phyloP scores from a whole-genome alignment of 2,888 invertebrate genomes.

The Blera fallax region DNA sequence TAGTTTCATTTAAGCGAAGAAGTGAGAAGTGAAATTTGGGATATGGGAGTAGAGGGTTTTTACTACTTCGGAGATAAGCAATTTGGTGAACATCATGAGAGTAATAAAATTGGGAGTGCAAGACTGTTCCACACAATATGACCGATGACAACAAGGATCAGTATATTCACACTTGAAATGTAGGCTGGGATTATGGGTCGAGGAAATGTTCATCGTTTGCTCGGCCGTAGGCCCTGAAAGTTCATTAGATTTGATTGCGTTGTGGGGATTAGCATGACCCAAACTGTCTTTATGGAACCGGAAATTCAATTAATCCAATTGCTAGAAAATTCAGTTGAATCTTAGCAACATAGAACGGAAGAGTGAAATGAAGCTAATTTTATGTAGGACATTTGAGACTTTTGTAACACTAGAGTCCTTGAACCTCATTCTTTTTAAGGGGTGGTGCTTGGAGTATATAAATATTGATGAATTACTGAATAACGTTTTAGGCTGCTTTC shows the following conservation, averaged over 20 bases:
- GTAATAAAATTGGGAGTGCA: slow-evolving; percentile 41
- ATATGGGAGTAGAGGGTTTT: background rate
- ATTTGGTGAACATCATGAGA: slow-evolving; percentile 47
- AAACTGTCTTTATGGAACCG: background rate
- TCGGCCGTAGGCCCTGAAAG: background rate
- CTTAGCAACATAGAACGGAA: background rate
- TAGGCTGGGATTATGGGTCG: background rate
- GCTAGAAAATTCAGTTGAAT: background rate
- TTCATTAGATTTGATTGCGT: slow-evolving; percentile 42
- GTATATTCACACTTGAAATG: background rate
- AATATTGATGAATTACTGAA: background rate
- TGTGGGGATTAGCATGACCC: slow-evolving; percentile 6
- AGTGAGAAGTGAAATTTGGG: background rate
- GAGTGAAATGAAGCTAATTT: background rate
- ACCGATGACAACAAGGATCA: slow-evolving; percentile 33
- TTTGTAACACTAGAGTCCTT: background rate
- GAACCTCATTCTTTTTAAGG: background rate
- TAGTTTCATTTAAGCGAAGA: background rate
- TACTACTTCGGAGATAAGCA: slow-evolving; percentile 52
- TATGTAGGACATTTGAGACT: background rate
- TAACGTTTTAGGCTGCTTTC: background rate
- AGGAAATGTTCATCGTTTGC: background rate
- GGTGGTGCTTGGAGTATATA: background rate
- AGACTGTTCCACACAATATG: slow-evolving; percentile 2
- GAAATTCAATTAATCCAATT: slow-evolving; percentile 52